Conservation (phyloP, 2,113 vertebrate species). For the Ptilorrhoa leucosticta region DNA sequence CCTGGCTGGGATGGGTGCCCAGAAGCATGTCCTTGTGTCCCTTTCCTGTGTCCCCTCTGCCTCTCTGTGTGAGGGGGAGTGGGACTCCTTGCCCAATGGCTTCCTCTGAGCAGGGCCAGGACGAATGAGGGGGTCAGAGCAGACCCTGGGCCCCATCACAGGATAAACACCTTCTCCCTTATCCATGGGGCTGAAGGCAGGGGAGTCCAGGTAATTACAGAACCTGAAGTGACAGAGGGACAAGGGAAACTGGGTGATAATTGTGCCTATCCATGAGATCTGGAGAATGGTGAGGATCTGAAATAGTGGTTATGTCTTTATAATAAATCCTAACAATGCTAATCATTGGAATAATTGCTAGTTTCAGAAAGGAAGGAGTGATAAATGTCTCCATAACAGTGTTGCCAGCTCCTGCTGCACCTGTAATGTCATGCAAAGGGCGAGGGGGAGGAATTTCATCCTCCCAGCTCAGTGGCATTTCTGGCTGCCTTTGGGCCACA, state of each 20-base stretch:
- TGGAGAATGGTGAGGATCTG: neutral
- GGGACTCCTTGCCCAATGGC: neutral
- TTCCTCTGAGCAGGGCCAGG: neutral
- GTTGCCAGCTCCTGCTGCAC: neutral
- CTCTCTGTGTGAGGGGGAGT: neutral
- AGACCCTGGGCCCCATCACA: neutral
- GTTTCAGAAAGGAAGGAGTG: constrained; percentile 1
- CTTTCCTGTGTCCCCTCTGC: neutral
- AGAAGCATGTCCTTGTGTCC: rapidly evolving
- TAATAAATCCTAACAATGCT: neutral
- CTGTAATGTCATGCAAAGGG: neutral
- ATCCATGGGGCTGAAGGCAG: neutral
- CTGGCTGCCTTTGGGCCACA: neutral
- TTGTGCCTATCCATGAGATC: neutral
- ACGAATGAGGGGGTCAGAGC: neutral
- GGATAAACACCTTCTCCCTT: neutral
- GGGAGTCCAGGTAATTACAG: neutral
- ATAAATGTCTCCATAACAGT: neutral
- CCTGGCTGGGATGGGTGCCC: neutral
- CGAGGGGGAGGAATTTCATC: neutral
- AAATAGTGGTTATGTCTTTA: neutral
- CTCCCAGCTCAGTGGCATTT: neutral
- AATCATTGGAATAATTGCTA: constrained; percentile 13
- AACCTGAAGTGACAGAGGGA: neutral
- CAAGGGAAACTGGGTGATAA: neutral